Percentiles rank a stretch among this genome's conserved stretches.
Evolutionary conservation across 2,888 invertebrate species (phyloP).

Genomic region (Liopterus haemorrhoidalis): DNA sequence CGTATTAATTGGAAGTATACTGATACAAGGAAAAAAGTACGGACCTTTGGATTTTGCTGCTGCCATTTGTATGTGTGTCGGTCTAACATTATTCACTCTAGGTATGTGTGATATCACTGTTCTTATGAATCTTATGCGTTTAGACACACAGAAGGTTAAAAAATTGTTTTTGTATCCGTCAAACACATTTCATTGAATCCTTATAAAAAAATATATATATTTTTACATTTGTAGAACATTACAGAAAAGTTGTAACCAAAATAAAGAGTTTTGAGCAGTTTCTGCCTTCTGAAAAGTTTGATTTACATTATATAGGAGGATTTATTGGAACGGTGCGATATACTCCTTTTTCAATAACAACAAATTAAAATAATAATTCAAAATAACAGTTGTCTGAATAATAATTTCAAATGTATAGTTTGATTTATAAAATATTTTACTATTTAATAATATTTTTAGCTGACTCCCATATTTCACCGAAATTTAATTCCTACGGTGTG

Average conservation of each 20-base stretch:
- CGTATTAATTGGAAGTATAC: slow-evolving; percentile 86
- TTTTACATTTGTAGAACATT: background rate
- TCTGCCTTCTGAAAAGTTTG: no score
- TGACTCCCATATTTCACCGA: slow-evolving; percentile 69
- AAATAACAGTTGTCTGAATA: slow-evolving; percentile 38
- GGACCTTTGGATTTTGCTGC: slow-evolving; percentile 77
- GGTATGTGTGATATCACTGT: no score
- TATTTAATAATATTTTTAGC: slow-evolving; percentile 48
- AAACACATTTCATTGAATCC: no score
- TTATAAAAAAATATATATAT: no score
- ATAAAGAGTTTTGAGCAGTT: no score
- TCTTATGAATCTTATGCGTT: no score
- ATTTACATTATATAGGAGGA: no score
- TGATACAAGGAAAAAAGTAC: slow-evolving; percentile 86
- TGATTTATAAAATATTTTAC: slow-evolving; percentile 35
- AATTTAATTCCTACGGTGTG: slow-evolving; percentile 64
- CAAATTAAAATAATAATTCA: background rate
- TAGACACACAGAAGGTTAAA: no score
- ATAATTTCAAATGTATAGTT: slow-evolving; percentile 54
- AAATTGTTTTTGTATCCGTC: no score
- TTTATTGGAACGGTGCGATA: no score
- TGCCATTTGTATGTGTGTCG: slow-evolving; percentile 80
- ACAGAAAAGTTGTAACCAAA: background rate
- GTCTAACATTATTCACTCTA: slow-evolving; percentile 85
- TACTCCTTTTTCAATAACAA: no score